A percentile compares a stretch with the other conserved stretches of the same genome.
phyloP scores from a whole-genome alignment of 2,888 invertebrate genomes.

The Coleophora deauratella region DNA sequence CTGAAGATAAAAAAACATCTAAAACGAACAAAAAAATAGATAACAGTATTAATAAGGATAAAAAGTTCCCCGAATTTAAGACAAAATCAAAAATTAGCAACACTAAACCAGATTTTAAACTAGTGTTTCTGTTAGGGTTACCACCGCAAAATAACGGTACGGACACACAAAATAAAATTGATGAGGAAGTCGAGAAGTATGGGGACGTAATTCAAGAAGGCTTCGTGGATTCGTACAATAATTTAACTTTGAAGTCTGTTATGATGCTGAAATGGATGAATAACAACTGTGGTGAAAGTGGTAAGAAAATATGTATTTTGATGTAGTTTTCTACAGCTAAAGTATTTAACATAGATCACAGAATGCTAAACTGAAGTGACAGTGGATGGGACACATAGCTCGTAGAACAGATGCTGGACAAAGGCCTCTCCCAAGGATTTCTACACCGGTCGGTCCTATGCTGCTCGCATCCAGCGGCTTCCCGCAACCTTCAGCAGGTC shows the following conservation, averaged over 20 bases:
- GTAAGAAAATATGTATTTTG: slow-evolving; percentile 32
- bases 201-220: slow-evolving; percentile 88
- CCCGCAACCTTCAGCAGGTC: no score
- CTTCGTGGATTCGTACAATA: slow-evolving; percentile 89
- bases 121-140: slow-evolving; percentile 75
- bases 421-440: no score
- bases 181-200: slow-evolving; percentile 78
- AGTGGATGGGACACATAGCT: no score
- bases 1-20: slow-evolving; percentile 22
- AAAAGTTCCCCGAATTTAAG: no score
- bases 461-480: no score
- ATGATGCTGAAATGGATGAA: slow-evolving; percentile 89
- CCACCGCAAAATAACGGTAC: slow-evolving; percentile 72
- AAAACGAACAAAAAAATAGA: no score
- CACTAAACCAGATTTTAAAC: slow-evolving; percentile 40
- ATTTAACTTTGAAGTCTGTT: slow-evolving; percentile 88
- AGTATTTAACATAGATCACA: not conserved
- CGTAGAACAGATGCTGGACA: no score
- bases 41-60: no score
- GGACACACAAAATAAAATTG: slow-evolving; percentile 76
- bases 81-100: slow-evolving; percentile 11
- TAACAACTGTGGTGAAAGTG: slow-evolving; percentile 75
- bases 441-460: no score
- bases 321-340: not conserved
- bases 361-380: no score